phyloP scores from a whole-genome alignment of 2,888 invertebrate species.

The Sturmia bella region DNA sequence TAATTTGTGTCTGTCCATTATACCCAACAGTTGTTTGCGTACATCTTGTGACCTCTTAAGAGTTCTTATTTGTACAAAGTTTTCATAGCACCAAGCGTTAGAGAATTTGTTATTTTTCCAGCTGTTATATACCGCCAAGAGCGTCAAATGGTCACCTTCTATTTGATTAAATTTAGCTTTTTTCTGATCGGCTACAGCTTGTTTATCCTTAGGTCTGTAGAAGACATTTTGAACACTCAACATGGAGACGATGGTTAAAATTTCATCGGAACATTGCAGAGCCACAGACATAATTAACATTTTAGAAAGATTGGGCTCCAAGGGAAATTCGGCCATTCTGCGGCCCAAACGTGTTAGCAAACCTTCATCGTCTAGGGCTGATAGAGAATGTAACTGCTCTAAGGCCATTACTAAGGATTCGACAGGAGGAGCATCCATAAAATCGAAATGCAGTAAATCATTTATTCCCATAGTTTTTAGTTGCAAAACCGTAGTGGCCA shows the following conservation, averaged over 20 bases:
- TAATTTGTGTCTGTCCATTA: conserved; percentile 98
- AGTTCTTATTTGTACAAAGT: conserved; percentile 98
- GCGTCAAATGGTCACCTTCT: conserved; percentile 98
- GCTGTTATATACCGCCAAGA: conserved; percentile 99
- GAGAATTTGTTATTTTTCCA: conserved; percentile 99
- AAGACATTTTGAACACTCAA: conserved; percentile 99
- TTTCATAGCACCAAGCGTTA: conserved; percentile 99
- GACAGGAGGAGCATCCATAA: conserved; percentile 99
- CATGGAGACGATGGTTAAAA: conserved; percentile 99
- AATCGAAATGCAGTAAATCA: conserved; percentile 98
- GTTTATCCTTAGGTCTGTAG: conserved; percentile 96
- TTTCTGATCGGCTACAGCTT: conserved; percentile 98
- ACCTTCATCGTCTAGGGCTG: conserved; percentile 97
- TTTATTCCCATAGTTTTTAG: conserved; percentile 99
- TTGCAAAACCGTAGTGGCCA: conserved; percentile 95
- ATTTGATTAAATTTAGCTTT: conserved; percentile 99
- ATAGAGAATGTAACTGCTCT: conserved; percentile 97
- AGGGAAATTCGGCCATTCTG: conserved; percentile 99
- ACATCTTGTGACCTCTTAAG: conserved; percentile 99
- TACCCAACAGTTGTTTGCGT: conserved; percentile 97
- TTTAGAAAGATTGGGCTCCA: conserved; percentile 98
- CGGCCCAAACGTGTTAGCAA: conserved; percentile 90
- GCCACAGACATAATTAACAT: conserved; percentile 99
- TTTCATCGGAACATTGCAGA: conserved; percentile 98
- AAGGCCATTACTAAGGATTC: conserved; percentile 98